These are phyloP conservation scores for Anthoscopus minutus DNA, from an alignment of 2,113 vertebrate genomes.

Conservation along the genomic window DNA sequence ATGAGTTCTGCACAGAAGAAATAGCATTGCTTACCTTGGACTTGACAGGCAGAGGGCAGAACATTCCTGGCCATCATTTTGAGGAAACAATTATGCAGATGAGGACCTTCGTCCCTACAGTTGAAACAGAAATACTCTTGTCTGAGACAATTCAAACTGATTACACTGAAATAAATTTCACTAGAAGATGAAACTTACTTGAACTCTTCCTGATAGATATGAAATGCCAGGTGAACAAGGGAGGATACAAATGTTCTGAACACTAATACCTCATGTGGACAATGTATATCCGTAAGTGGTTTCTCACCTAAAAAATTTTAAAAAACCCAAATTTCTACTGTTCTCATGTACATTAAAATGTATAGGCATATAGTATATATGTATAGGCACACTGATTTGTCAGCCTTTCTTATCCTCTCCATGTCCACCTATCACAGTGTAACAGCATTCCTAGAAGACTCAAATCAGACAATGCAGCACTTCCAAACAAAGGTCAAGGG, in stretches of 20 bases:
- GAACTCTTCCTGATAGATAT: slow-evolving; percentile 72
- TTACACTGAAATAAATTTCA: not conserved
- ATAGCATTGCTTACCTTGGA: slow-evolving; percentile 73
- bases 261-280: slow-evolving; percentile 73
- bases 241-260: slow-evolving; percentile 77
- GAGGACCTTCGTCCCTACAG: slow-evolving; percentile 67
- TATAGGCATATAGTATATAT: no score
- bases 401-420: not conserved
- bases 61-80: slow-evolving; percentile 80
- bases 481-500: not conserved
- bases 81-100: slow-evolving; percentile 77
- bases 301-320: slow-evolving; percentile 38
- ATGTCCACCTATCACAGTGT: not conserved
- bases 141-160: not conserved
- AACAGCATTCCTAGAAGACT: not conserved
- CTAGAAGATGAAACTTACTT: slow-evolving; percentile 70
- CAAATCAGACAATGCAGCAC: not conserved
- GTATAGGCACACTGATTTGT: not conserved
- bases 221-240: slow-evolving; percentile 78
- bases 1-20: not conserved
- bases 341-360: not conserved
- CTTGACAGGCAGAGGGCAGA: slow-evolving; percentile 71
- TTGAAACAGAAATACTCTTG: not conserved
- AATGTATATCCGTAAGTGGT: slow-evolving; percentile 65
- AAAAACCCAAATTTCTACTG: not conserved